Evolutionary conservation across 2,113 vertebrate genomes (phyloP), one percentile per base, ranked within the genome.

Genomic region (Cranoglanis bouderius): DNA sequence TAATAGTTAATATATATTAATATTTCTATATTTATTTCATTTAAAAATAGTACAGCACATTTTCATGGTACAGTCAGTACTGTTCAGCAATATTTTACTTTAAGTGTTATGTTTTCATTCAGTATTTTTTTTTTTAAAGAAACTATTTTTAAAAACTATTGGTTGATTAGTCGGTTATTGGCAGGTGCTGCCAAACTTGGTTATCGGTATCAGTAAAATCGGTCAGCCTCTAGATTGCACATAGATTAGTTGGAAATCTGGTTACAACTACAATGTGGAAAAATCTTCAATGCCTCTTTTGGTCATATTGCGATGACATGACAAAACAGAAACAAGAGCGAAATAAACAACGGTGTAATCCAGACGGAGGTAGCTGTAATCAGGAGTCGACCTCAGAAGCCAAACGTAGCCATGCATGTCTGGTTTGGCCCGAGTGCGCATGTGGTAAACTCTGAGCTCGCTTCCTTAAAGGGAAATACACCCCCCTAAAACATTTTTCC

Each of bases 211-310:
- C 46, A 49, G 46, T 49, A 49, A 49, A 49, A 49, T 10, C 8
- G 46, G 46, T 49, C 46, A 9, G 10, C 46, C 46, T 9, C 46
- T 49, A 49, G 46, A 51, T 29, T 49, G 82, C 38, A 67, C 6
- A 13, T 38, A 13, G 46, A 78, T 49, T 6, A 49, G 35, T 1
- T 24, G 8, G 32, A 61, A 86, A 86, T 77, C 35, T 61, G 53
- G 35, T 40, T 14, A 0, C 9, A 35, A 35, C 35, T 43, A 51
- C 61, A 59, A 74, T 57, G 61, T 3, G 12, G 29, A 53, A 46
- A 51, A 80, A 51, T 46, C 35, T 75, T 88, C 51, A 49, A 90
- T 65, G 49, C 83, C 85, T 85, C 85, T 67, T 35, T 26, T 16
- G n/a, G 67, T 84, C 65, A 85, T 18, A 77, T 10, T 63, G 70